Conservation (phyloP, 2,113 vertebrate species). For the Hystrix cristata region DNA sequence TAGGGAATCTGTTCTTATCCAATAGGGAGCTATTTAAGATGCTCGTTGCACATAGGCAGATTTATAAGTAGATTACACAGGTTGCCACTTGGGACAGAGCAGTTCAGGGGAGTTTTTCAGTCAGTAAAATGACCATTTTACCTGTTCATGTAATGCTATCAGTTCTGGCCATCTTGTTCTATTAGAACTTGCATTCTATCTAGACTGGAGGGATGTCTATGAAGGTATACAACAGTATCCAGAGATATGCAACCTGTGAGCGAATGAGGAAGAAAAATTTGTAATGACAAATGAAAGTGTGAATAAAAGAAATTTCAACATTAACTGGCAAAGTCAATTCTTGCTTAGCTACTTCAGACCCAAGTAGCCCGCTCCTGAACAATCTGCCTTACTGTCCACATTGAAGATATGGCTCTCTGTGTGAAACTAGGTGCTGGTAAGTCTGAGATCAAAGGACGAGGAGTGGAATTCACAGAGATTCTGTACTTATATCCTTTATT, state of each 20-base stretch:
- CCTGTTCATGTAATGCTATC: neutral
- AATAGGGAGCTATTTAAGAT: neutral
- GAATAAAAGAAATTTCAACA: neutral
- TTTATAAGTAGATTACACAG: neutral
- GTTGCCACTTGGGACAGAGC: neutral
- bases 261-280: neutral
- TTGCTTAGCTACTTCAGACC: neutral
- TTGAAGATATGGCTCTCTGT: neutral
- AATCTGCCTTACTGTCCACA: neutral
- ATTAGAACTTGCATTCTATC: neutral
- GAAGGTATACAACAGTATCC: neutral
- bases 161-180: neutral
- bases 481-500: neutral
- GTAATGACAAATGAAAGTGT: neutral
- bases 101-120: neutral
- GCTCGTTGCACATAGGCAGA: neutral
- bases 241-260: neutral
- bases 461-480: neutral
- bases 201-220: neutral
- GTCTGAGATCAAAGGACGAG: neutral
- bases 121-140: neutral
- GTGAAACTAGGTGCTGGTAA: neutral
- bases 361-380: neutral
- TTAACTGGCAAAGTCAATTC: neutral
- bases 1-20: neutral